These are phyloP conservation scores for Chelon auratus DNA, from an alignment of 2,797 vertebrate genomes.

Conservation along the genomic window DNA sequence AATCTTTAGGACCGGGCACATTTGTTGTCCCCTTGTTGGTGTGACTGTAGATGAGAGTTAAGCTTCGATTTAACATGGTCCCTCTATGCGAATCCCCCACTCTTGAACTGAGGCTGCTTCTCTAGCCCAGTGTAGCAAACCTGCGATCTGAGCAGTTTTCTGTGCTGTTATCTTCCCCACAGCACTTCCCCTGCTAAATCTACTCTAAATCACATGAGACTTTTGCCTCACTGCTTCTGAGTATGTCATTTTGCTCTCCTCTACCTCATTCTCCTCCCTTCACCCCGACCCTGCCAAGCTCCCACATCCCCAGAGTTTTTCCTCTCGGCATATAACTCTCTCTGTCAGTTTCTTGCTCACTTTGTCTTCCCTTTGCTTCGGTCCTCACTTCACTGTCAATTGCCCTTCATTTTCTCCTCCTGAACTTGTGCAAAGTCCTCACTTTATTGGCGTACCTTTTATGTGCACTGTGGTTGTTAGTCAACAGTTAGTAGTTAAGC, in stretches of 20 bases:
- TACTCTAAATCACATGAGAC: conserved; percentile 71
- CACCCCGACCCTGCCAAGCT: conserved; percentile 11
- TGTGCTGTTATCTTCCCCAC: conserved; percentile 57
- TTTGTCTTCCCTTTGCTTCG: conserved; percentile 41
- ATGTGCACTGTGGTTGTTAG: neutral
- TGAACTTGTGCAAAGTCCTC: neutral
- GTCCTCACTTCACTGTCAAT: conserved; percentile 26
- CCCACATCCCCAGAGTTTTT: conserved; percentile 42
- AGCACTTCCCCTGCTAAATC: conserved; percentile 64
- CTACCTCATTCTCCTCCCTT: conserved; percentile 22
- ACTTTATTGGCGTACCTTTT: neutral
- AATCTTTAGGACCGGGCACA: conserved; percentile 53
- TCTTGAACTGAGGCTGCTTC: conserved; percentile 40
- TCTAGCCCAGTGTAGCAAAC: conserved; percentile 48
- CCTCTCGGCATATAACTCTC: conserved; percentile 48
- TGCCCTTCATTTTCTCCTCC: conserved; percentile 40
- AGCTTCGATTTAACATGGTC: conserved; percentile 45
- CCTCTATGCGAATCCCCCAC: conserved; percentile 37
- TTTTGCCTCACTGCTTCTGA: conserved; percentile 62
- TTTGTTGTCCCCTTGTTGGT: conserved; percentile 38
- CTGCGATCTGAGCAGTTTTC: conserved; percentile 59
- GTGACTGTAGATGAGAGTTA: conserved; percentile 20
- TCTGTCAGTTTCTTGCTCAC: conserved; percentile 48
- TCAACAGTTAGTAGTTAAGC: neutral
- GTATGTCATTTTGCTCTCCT: conserved; percentile 66